A percentile compares a stretch with the other conserved stretches of the same genome.
Conservation (phyloP, 2,113 vertebrate species). For the Cyanoderma ruficeps region DNA sequence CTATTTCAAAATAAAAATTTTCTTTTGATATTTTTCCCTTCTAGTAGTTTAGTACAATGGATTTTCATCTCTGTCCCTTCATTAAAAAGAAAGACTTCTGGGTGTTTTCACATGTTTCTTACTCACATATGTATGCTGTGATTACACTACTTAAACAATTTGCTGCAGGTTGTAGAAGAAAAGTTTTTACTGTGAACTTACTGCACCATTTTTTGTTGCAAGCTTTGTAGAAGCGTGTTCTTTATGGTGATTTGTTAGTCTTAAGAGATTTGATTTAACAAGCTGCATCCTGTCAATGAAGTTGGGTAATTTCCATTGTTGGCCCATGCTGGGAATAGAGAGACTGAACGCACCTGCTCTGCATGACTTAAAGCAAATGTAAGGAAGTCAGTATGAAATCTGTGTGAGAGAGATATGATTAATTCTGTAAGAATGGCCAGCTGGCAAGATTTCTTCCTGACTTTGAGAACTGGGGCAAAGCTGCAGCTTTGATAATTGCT, state of each 20-base stretch:
- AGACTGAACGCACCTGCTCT: constrained; percentile 92
- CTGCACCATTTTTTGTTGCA: constrained; percentile 54
- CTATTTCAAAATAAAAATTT: neutral
- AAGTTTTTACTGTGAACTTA: constrained; percentile 36
- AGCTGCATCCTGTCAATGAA: constrained; percentile 91
- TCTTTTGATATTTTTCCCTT: neutral
- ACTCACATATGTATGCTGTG: neutral
- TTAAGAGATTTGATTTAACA: constrained; percentile 83
- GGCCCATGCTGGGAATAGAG: constrained; percentile 82
- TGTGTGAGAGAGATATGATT: constrained; percentile 88
- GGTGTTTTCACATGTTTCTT: neutral
- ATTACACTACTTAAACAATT: neutral
- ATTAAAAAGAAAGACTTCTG: neutral
- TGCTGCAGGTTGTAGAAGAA: neutral
- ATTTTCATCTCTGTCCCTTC: neutral
- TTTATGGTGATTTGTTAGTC: constrained; percentile 75
- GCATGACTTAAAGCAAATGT: constrained; percentile 83
- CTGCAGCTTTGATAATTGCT: constrained; percentile 67
- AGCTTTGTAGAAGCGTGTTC: constrained; percentile 56
- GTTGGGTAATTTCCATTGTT: constrained; percentile 85
- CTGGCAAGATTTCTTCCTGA: constrained; percentile 79
- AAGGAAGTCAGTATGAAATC: constrained; percentile 88
- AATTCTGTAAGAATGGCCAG: constrained; percentile 80
- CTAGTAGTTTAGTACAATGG: neutral
- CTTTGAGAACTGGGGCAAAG: constrained; percentile 70